Conservation (phyloP, 2,888 invertebrate genomes). For the Dichetophora obliterata region DNA sequence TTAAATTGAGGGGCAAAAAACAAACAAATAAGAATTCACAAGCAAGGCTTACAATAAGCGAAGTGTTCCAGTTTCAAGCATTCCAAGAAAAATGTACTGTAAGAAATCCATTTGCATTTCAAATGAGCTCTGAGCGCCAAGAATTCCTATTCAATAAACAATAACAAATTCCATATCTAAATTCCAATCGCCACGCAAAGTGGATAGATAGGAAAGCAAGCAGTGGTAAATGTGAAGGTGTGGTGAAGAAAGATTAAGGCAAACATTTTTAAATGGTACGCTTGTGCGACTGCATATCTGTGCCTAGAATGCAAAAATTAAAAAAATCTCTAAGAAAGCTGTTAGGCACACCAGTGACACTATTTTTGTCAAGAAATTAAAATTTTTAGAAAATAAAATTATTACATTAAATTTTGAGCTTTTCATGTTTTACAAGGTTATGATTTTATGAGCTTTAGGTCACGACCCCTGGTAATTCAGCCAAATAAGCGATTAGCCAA, state of each 20-base stretch:
- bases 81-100: background rate
- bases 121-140: constrained; percentile 23
- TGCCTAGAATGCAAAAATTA: too few species aligned
- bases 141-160: background rate
- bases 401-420: too few species aligned
- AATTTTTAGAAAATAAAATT: too few species aligned
- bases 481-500: too few species aligned
- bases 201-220: background rate
- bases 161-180: background rate
- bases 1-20: constrained; percentile 2
- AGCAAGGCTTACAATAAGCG: background rate
- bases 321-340: too few species aligned
- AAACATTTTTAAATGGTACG: too few species aligned
- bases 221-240: background rate
- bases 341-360: too few species aligned
- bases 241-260: background rate
- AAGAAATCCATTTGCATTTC: constrained; percentile 24
- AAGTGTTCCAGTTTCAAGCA: constrained; percentile 5
- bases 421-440: too few species aligned
- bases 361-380: too few species aligned
- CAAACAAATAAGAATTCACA: background rate
- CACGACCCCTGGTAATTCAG: too few species aligned
- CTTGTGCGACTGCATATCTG: too few species aligned
- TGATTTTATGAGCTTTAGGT: too few species aligned
- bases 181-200: background rate